Base-by-base conservation (phyloP, 1,140 invertebrate genomes). In the Ceratoteleas bidentatus region DNA sequence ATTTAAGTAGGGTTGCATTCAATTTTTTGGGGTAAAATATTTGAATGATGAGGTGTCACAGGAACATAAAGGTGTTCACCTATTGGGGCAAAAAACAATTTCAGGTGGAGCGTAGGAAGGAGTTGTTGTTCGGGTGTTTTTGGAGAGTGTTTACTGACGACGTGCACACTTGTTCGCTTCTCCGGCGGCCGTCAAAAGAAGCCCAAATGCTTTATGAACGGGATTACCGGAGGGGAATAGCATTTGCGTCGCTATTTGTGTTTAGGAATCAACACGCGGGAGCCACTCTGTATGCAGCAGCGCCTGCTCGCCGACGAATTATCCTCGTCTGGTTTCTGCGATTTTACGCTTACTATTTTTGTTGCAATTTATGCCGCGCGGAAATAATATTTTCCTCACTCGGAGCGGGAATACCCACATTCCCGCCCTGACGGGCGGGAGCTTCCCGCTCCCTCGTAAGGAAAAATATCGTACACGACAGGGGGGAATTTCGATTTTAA, bases 301-400 rank as follows among this genome's bases (percentile, higher is more conserved):
- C n/a, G n/a, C n/a, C n/a, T 64, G 61, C 15, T n/a, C 60, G 47
- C 8, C 32, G 45, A 62, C 60, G 60, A 62, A 52, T 62, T 62
- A 62, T 62, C 60, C 60, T 8, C 60, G 24, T 65, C 50, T 65
- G 36, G 52, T 65, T 65, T 53, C 49, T 50, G 50, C 50, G 40
- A 65, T 53, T 65, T 65, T 36, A 65, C 50, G 61, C 36, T 43
- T 53, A 43, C 61, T 65, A 65, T 65, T 50, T 65, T 65, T 65
- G 50, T 65, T 33, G 50, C 50, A 53, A 65, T 53, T 65, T 40
- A 16, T 65, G 54, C n/a, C 6, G 5, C 24, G 50, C 24, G 33
- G 50, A n/a, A n/a, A n/a, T n/a, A n/a, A n/a, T n/a, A n/a, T n/a
- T n/a, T n/a, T n/a, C n/a, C n/a, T n/a, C n/a, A n/a, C n/a, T n/a